Evolutionary conservation across 2,888 invertebrate genomes (phyloP), one percentile per base, ranked within the genome.

Genomic region (Apodemia hepburni): DNA sequence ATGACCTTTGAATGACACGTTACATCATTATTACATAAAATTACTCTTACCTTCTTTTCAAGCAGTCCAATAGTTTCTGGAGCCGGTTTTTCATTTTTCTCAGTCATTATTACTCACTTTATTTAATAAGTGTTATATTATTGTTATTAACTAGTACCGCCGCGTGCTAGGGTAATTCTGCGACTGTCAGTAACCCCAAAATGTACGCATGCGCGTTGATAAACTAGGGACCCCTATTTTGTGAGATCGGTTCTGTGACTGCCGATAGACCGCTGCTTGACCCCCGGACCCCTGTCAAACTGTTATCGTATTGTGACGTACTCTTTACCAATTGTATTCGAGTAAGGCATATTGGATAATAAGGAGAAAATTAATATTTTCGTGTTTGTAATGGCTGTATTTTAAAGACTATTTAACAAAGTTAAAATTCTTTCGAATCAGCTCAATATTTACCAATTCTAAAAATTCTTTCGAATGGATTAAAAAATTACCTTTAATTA

Each of bases 1-100:
- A 67, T 81, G 85, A 87, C 88, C 89, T 88, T 82, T 77, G 70
- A 66, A 66, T 82, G 82, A 83, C 82, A 83, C 8, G 8, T 84
- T 84, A 75, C 74, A 69, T 68, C 67, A 66, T 47, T 64, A 63
- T 57, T 57, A 15, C 57, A 57, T 57, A 57, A 54, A 54, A 15
- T 29, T 27, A 57, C 47, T 15, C 88, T 75, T 73, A 90, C 90
- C 85, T 87, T 89, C 73, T 84, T 84, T 22, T 88, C 85, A 57
- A 91, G 73, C 29, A 91, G 71, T 62, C 82, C 80, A 58, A 90
- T 85, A 5, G 80, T 88, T 70, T 91, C 90, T 0, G 80, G 79
- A 0, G 80, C 81, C 78, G 29, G 66, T 64, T 61, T 77, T 60
- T 70, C 70, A 47, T 58, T 67, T 64, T 80, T 85, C 29, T 81